Base-by-base conservation (phyloP, 2,888 invertebrate genomes). In the Orthosia cruda region DNA sequence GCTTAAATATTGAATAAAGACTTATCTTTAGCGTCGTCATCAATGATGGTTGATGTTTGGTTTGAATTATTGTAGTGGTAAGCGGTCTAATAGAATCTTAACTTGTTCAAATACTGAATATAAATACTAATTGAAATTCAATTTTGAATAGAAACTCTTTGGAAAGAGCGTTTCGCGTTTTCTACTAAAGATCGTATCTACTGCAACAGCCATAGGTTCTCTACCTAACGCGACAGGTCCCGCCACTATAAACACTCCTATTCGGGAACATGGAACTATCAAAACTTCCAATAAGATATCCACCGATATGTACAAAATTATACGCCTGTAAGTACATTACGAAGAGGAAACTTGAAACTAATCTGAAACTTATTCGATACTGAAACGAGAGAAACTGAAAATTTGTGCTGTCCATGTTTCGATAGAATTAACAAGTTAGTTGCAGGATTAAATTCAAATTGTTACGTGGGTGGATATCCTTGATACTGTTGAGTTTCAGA, bases 391-490 rank as follows among this genome's bases (percentile, higher is more conserved):
- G 20, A 69, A 80, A 83, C 81, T 80, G 72, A 80, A 86, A 86
- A 72, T 69, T 73, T 76, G n/a, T 55, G 59, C 52, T 64, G 71
- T 77, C 62, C 57, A 69, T 66, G 80, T 74, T 54, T 61, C 72
- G 61, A 80, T 79, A 52, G 70, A 81, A 80, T 84, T 85, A 83
- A 80, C 72, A 62, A 77, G 80, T 78, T 71, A 77, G 70, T 62
- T 76, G 81, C 70, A 77, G 69, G 79, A 81, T 88, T 86, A 83
- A 83, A 82, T 82, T 77, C 52, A 63, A 81, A 87, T 83, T 82
- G 65, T 72, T 59, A 63, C 58, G 72, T 76, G 65, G 69, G 77
- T 63, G 23, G 65, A 77, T 61, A 63, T 63, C 68, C 61, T 66
- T 77, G 50, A 80, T 80, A 77, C 45, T 63, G 11, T 65, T 40